Percentiles rank a stretch among this genome's conserved stretches.
These are phyloP conservation scores for Cerastis rubricosa DNA, from an alignment of 2,888 invertebrate species.

Conservation along the genomic window DNA sequence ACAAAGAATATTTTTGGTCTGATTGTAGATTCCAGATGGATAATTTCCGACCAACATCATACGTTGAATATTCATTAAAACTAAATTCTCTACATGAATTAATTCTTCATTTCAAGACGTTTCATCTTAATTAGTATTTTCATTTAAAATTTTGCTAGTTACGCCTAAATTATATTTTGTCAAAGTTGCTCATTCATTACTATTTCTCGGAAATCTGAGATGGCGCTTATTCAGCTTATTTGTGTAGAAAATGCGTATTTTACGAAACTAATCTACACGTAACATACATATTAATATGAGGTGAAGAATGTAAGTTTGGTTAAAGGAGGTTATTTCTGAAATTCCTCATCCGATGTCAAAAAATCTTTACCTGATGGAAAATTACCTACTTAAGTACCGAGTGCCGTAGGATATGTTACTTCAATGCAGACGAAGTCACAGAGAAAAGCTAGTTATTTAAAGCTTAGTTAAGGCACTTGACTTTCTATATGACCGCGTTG, in stretches of 20 bases:
- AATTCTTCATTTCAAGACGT: conserved; percentile 22
- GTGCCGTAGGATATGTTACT: background rate
- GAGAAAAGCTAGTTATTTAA: too few relatives aligned
- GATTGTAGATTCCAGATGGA: background rate
- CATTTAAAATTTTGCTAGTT: conserved; percentile 4
- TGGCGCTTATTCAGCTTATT: background rate
- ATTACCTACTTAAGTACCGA: background rate
- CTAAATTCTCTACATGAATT: conserved; percentile 12
- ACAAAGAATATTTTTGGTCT: background rate
- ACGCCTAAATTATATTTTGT: conserved; percentile 19
- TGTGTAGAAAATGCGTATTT: background rate
- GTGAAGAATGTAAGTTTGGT: background rate
- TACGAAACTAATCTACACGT: background rate
- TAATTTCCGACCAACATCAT: background rate
- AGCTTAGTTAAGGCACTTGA: too few relatives aligned
- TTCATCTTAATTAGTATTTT: conserved; percentile 22
- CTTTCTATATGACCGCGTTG: background rate
- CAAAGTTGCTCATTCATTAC: conserved; percentile 7
- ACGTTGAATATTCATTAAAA: conserved; percentile 19
- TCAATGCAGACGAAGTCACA: background rate
- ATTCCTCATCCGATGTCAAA: background rate
- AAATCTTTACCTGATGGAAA: background rate
- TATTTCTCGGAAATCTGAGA: conserved; percentile 7
- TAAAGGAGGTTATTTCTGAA: background rate
- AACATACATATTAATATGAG: background rate